Base-by-base conservation (phyloP, 2,113 vertebrate genomes). In the Hippolais icterina region DNA sequence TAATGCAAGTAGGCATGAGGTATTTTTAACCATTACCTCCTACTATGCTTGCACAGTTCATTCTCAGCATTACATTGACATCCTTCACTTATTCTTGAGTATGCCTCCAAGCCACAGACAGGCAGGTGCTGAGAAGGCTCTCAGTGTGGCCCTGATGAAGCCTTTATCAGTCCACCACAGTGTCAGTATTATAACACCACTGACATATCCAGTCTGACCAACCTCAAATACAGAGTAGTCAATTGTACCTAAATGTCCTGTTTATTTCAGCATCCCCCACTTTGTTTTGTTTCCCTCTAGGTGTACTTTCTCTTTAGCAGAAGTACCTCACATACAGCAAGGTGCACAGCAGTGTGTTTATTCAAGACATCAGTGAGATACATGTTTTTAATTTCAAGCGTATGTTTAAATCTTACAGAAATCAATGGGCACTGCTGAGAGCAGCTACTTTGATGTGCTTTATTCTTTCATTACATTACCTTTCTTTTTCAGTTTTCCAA, bases 401-500 rank as follows among this genome's bases (percentile, higher is more conserved):
- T 21, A 59, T 47, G 10, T 54, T 77, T 54, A 77, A 83, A 80
- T 66, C 19, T 17, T 50, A 77, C 29, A n/a, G 15, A 91, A 89
- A 79, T 28, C 46, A 80, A 18, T 5, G 9, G 33, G 12, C 7
- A 33, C 37, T 70, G 37, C 18, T 46, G 68, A 75, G 25, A 88
- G 23, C 12, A 75, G 31, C 23, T 44, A 20, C 63, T 76, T 31
- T 71, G 24, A 29, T 23, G 9, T 68, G 31, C 15, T 81, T 94
- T 81, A 20, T n/a, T 52, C 14, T 68, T 54, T 44, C 4, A 29
- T 83, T 52, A 52, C 21, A 31, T 94, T 94, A 99, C 99, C 99
- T 98, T 97, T 96, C 8, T 78, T 97, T 56, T 98, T 98, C 57
- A 99, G 96, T 75, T 79, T 97, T 69, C 99, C 99, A 65, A 98